A percentile compares a stretch with the other conserved stretches of the same genome.
These are phyloP conservation scores for Kryphioiulus occultus DNA, from an alignment of 2,888 invertebrate species.

Conservation along the genomic window DNA sequence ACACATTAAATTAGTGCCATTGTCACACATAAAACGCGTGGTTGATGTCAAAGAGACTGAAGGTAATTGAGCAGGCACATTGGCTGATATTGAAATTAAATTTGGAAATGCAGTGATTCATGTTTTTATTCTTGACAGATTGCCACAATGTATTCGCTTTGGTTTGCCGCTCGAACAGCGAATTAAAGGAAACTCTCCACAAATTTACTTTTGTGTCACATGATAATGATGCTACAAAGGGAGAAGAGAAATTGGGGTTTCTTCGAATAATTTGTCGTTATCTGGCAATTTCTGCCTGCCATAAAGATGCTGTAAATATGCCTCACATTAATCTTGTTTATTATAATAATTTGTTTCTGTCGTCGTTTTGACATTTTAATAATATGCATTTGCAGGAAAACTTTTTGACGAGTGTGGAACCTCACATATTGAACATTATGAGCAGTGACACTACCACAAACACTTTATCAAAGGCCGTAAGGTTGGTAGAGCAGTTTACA, in stretches of 20 bases:
- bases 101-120: neutral
- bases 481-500: slow-evolving; percentile 63
- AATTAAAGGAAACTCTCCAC: slow-evolving; percentile 84
- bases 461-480: slow-evolving; percentile 89
- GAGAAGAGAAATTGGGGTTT: slow-evolving; percentile 76
- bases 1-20: slow-evolving; percentile 86
- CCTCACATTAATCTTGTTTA: slow-evolving; percentile 3
- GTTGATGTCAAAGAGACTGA: slow-evolving; percentile 88
- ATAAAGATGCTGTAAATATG: slow-evolving; percentile 81
- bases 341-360: slow-evolving; percentile 49
- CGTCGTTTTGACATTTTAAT: neutral
- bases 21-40: slow-evolving; percentile 88
- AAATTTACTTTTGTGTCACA: slow-evolving; percentile 87
- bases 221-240: slow-evolving; percentile 62
- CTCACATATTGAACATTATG: slow-evolving; percentile 85
- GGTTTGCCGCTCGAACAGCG: slow-evolving; percentile 84
- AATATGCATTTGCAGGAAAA: slow-evolving; percentile 71
- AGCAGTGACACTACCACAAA: slow-evolving; percentile 86
- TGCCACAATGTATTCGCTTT: slow-evolving; percentile 91
- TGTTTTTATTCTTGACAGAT: slow-evolving; percentile 63
- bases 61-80: slow-evolving; percentile 64
- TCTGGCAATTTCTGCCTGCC: slow-evolving; percentile 90
- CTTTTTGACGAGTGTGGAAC: slow-evolving; percentile 78
- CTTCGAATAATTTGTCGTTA: slow-evolving; percentile 84
- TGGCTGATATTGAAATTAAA: neutral